phyloP scores from a whole-genome alignment of 2,888 invertebrate genomes.

The Leptodirus hochenwartii region DNA sequence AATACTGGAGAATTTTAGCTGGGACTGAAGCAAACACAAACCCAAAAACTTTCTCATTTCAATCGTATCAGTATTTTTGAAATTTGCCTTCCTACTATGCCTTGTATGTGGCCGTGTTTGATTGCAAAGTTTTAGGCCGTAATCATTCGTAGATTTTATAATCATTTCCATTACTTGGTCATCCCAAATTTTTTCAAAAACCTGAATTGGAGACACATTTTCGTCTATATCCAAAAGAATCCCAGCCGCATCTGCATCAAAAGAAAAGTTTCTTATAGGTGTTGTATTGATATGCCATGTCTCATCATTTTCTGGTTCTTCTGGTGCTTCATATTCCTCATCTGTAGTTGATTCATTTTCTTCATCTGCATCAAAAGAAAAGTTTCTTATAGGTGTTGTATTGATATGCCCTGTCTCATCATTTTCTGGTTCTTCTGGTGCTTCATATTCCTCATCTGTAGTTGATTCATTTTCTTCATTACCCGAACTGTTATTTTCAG shows the following conservation, averaged over 20 bases:
- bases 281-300: constrained; percentile 12
- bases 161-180: constrained; percentile 10
- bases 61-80: constrained; percentile 10
- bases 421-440: constrained; percentile 12
- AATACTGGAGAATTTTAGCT: constrained; percentile 9
- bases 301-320: constrained; percentile 12
- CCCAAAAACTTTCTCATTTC: constrained; percentile 10
- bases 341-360: constrained; percentile 13
- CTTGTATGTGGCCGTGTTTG: constrained; percentile 11
- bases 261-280: constrained; percentile 11
- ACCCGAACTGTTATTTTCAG: constrained; percentile 13
- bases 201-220: constrained; percentile 13
- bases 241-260: constrained; percentile 11
- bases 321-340: constrained; percentile 12
- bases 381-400: constrained; percentile 11
- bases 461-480: constrained; percentile 12
- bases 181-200: constrained; percentile 13
- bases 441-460: constrained; percentile 13
- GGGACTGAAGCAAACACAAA: constrained; percentile 10
- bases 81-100: constrained; percentile 10
- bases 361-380: constrained; percentile 10
- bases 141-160: constrained; percentile 11
- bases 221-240: constrained; percentile 17
- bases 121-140: constrained; percentile 11
- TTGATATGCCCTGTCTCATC: constrained; percentile 12